Evolutionary conservation across 2,797 vertebrate genomes (phyloP).

Genomic region (Malacoraja senta): DNA sequence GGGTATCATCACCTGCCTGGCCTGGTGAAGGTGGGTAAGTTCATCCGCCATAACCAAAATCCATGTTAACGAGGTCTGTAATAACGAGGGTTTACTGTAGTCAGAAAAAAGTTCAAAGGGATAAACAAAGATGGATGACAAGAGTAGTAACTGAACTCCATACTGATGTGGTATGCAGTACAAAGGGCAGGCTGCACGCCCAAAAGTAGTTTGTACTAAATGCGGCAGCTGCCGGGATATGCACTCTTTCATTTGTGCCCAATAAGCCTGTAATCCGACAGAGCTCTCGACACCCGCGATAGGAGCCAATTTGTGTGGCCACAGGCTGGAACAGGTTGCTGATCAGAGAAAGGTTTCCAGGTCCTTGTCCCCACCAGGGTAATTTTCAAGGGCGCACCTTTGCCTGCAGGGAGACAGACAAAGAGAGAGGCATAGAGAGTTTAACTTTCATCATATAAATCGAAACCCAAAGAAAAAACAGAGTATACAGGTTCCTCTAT

Average conservation of each 20-base stretch:
- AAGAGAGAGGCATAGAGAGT: slow-evolving; percentile 5
- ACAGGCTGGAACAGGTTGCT: background rate
- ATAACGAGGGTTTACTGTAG: no score
- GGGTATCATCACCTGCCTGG: no score
- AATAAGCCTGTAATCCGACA: background rate
- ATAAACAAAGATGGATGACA: background rate
- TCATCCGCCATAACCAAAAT: no score
- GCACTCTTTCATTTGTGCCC: background rate
- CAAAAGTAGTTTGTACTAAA: background rate
- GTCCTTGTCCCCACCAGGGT: slow-evolving; percentile 56
- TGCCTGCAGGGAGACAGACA: slow-evolving; percentile 69
- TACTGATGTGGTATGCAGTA: background rate
- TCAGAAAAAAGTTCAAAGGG: background rate
- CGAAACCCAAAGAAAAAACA: background rate
- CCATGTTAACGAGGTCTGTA: no score
- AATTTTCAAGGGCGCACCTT: slow-evolving; percentile 86
- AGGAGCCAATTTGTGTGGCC: background rate
- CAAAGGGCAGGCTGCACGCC: background rate
- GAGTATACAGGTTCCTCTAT: no score
- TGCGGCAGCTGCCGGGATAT: background rate
- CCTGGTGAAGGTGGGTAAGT: no score
- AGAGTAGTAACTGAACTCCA: background rate
- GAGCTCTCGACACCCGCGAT: background rate
- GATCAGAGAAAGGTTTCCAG: background rate
- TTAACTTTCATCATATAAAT: background rate